Evolutionary conservation across 37 sponge, comb jelly and placozoan genomes (phyloP), one percentile per base, ranked within the genome.

Genomic region (Ianthella basta): DNA sequence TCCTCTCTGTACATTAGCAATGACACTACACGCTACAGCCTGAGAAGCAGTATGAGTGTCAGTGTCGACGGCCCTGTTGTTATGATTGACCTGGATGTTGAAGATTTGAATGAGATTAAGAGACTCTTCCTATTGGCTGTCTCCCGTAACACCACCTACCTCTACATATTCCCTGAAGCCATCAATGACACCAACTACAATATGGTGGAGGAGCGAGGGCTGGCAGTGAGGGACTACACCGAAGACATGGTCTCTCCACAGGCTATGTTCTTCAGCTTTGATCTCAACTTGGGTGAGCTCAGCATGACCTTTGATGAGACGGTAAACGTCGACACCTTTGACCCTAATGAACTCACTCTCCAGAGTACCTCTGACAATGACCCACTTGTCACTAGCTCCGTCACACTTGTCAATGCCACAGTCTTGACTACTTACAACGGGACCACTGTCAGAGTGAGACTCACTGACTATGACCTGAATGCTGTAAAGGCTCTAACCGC

Each of bases 101-200:
- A 80, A 16, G 97, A 96, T 72, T 83, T 94, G 37, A 96, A 96
- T 60, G 90, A 88, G 57, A 91, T 96, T 55, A 96, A 93, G 69
- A 63, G 88, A 0, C 79, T 89, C n/a, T 64, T 56, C 13, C 57
- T 61, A 38, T 69, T 96, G 8, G 97, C 97, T n/a, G 85, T 80
- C 20, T 72, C 65, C 27, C 38, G 23, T 0, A 84, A 88, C 36
- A 87, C 70, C 39, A 96, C 96, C 18, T 93, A 74, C 64, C 87
- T 96, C 24, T 79, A 24, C 38, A 35, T 93, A 63, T 85, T 80
- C 2, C 33, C 35, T 12, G 18, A 36, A 0, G 61, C 92, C 41
- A 88, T 96, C 38, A 44, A 84, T 2, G 96, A 96, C 77, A 96
- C 87, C 21, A 91, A 81, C 44, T 33, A 55, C 0, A 96, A 96